These are phyloP conservation scores for Ormyrus pomaceus DNA, from an alignment of 2,888 invertebrate species.

Conservation along the genomic window DNA sequence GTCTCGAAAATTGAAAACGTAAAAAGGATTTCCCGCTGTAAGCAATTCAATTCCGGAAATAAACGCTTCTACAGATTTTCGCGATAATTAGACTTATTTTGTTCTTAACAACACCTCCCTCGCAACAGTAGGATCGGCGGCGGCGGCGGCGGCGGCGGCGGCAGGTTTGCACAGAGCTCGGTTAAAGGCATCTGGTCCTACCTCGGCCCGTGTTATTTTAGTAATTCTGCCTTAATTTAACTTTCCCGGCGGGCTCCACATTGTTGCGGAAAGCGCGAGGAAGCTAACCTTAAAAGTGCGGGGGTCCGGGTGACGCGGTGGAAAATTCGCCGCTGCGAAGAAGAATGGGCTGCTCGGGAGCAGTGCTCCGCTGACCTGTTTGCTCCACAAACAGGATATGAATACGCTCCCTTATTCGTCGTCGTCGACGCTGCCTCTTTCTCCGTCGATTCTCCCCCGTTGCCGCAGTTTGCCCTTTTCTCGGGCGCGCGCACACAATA, in stretches of 20 bases:
- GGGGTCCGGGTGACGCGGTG: slow-evolving; percentile 17
- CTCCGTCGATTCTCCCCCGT: not conserved
- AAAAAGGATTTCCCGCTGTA: too few species aligned
- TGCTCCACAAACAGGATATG: slow-evolving; percentile 52
- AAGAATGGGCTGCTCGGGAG: slow-evolving; percentile 40
- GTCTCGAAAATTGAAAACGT: slow-evolving; percentile 8
- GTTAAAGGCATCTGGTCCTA: not conserved
- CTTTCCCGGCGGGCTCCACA: slow-evolving; percentile 22
- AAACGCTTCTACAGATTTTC: not conserved
- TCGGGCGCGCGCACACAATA: slow-evolving; percentile 60
- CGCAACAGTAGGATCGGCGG: not conserved
- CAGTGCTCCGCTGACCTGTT: slow-evolving; percentile 42
- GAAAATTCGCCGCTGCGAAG: slow-evolving; percentile 31
- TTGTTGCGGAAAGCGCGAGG: slow-evolving; percentile 10
- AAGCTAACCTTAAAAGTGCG: not conserved
- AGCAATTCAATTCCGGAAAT: too few species aligned
- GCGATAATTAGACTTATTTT: slow-evolving; percentile 42
- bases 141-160: not conserved
- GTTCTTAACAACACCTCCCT: slow-evolving; percentile 38
- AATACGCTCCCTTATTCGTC: slow-evolving; percentile 21
- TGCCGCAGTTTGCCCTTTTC: slow-evolving; percentile 21
- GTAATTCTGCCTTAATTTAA: slow-evolving; percentile 52
- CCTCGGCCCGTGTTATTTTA: slow-evolving; percentile 42
- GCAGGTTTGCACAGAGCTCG: not conserved
- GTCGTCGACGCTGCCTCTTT: slow-evolving; percentile 26